These are phyloP conservation scores for Stegana nigrithorax DNA, from an alignment of 2,888 invertebrate species.

Conservation along the genomic window DNA sequence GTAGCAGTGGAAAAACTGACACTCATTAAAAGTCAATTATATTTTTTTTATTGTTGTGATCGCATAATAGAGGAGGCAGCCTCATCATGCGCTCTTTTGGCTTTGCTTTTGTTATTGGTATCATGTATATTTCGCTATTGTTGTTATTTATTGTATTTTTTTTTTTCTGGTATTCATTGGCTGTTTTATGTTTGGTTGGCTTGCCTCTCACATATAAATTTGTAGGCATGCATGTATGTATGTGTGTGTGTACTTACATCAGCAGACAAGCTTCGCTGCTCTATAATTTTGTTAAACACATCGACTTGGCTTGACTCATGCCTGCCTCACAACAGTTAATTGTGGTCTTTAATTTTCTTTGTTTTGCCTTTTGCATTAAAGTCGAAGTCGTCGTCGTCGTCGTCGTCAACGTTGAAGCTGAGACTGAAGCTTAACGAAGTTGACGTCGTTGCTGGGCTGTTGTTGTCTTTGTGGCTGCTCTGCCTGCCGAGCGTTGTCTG, in stretches of 20 bases:
- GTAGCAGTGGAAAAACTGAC: background rate
- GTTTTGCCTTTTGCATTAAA: background rate
- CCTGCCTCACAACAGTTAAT: conserved; percentile 1
- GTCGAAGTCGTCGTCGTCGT: background rate
- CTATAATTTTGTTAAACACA: conserved; percentile 7
- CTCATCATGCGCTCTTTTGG: no score
- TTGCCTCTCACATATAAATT: background rate
- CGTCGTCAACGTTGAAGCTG: no score
- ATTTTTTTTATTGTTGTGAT: background rate
- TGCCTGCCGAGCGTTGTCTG: no score
- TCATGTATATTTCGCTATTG: no score
- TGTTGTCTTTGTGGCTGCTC: no score
- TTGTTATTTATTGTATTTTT: no score
- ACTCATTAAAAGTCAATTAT: background rate
- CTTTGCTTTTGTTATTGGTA: no score
- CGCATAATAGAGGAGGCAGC: no score
- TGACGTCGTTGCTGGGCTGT: no score
- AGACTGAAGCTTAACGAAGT: no score
- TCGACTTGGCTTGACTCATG: conserved; percentile 32
- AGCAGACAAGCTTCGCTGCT: conserved; percentile 6
- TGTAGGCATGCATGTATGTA: background rate
- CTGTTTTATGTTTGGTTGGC: background rate
- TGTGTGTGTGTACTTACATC: background rate
- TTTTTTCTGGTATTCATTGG: no score
- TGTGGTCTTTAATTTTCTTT: conserved; percentile 34